A percentile compares a stretch with the other conserved stretches of the same genome.
Evolutionary conservation across 2,888 invertebrate genomes (phyloP).

Genomic region (Parnassius mnemosyne): DNA sequence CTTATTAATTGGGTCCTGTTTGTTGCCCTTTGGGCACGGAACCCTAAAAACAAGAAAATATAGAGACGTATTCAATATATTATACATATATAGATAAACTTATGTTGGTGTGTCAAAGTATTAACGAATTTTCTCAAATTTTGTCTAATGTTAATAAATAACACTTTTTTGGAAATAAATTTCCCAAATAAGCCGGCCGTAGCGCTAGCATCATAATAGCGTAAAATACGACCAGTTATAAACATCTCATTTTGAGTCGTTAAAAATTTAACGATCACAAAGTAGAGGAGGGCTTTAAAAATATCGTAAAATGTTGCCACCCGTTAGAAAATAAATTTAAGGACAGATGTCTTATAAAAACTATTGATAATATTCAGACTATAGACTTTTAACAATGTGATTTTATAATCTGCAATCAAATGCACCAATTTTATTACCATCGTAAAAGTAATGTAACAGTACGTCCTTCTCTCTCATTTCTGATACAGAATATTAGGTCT

Average conservation of each 20-base stretch:
- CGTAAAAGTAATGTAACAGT: too few relatives aligned
- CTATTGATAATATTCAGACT: conserved; percentile 11
- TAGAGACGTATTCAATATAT: too few relatives aligned
- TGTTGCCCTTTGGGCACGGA: too few relatives aligned
- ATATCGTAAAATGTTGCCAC: conserved; percentile 58
- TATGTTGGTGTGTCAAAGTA: background rate
- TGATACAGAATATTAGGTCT: too few relatives aligned
- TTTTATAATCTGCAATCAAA: conserved; percentile 14
- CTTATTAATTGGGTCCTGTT: too few relatives aligned
- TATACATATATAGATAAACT: too few relatives aligned
- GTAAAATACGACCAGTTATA: conserved; percentile 60
- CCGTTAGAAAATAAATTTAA: conserved; percentile 40
- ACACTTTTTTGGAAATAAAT: conserved; percentile 14
- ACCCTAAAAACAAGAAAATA: too few relatives aligned
- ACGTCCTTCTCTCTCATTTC: too few relatives aligned
- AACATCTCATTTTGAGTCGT: conserved; percentile 52
- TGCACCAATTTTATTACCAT: conserved; percentile 2
- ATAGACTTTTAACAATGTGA: conserved; percentile 11
- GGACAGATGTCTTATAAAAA: conserved; percentile 33
- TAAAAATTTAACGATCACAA: conserved; percentile 56
- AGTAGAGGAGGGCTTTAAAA: conserved; percentile 56
- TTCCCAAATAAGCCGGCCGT: conserved; percentile 14
- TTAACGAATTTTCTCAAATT: conserved; percentile 8
- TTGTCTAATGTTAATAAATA: conserved; percentile 10
- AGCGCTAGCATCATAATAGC: conserved; percentile 50